Conservation (phyloP, 2,888 invertebrate genomes). For the Caenorhabditis sp. region DNA sequence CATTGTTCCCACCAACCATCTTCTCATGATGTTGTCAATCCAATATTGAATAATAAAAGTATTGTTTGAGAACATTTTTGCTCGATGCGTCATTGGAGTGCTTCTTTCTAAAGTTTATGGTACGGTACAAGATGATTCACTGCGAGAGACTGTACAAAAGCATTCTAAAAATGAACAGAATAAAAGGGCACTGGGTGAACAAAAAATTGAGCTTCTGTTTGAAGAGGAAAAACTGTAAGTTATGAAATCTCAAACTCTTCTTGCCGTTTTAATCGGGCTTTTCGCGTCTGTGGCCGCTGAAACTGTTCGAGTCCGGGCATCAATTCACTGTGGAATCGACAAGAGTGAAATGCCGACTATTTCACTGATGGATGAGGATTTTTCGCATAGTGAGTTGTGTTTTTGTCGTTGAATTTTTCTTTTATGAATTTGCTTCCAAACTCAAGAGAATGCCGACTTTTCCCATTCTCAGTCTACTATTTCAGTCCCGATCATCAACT, state of each 20-base stretch:
- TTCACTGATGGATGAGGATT: conserved; percentile 40
- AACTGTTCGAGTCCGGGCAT: conserved; percentile 26
- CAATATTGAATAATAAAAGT: too few relatives aligned
- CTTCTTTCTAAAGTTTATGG: too few relatives aligned
- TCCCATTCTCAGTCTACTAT: too few relatives aligned
- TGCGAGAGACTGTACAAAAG: neutral
- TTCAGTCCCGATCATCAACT: conserved; percentile 23
- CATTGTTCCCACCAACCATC: neutral
- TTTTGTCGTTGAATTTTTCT: too few relatives aligned
- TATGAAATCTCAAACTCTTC: conserved; percentile 4
- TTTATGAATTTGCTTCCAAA: too few relatives aligned
- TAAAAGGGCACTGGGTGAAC: too few relatives aligned
- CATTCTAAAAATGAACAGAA: conserved; percentile 8
- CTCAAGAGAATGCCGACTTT: too few relatives aligned
- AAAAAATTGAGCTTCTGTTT: neutral
- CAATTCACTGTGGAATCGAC: conserved; percentile 20
- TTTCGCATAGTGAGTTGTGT: conserved; percentile 27
- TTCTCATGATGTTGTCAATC: too few relatives aligned
- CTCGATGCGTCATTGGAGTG: conserved; percentile 22
- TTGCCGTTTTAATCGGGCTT: neutral
- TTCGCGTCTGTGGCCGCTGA: conserved; percentile 10
- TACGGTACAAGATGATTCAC: too few relatives aligned
- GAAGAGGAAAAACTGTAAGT: too few relatives aligned
- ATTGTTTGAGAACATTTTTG: conserved; percentile 8
- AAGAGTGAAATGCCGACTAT: conserved; percentile 15